Conservation (phyloP, 2,888 invertebrate genomes). For the Pimpla rufipes region DNA sequence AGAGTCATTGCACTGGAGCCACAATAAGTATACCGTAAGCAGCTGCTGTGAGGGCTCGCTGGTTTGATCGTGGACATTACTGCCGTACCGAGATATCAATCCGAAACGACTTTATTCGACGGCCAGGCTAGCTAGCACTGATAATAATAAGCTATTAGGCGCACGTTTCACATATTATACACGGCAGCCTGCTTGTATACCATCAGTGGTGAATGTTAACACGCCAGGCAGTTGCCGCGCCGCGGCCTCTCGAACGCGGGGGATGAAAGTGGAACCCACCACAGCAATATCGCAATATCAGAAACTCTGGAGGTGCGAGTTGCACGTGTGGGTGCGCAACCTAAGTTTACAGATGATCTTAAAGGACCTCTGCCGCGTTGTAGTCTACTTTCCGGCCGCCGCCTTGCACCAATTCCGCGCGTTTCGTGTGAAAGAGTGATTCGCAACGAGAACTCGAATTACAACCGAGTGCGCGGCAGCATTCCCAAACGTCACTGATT, state of each 20-base stretch:
- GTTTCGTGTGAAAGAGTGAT: constrained; percentile 57
- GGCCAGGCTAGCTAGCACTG: constrained; percentile 67
- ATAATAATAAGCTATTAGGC: constrained; percentile 79
- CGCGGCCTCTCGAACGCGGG: constrained; percentile 41
- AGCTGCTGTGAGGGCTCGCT: constrained; percentile 28
- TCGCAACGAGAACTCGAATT: constrained; percentile 39
- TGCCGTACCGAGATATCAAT: constrained; percentile 71
- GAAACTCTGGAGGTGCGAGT: neutral
- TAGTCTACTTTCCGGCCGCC: neutral
- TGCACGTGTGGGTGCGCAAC: neutral
- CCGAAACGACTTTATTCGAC: constrained; percentile 79
- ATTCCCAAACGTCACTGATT: constrained; percentile 25
- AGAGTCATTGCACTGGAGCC: constrained; percentile 22
- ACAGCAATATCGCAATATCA: constrained; percentile 14
- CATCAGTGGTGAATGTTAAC: constrained; percentile 76
- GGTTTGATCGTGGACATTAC: constrained; percentile 47
- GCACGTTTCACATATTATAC: constrained; percentile 77
- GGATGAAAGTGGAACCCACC: constrained; percentile 53
- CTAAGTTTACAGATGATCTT: constrained; percentile 29
- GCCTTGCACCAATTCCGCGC: constrained; percentile 32
- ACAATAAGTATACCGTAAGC: constrained; percentile 39
- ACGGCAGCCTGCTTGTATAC: constrained; percentile 22
- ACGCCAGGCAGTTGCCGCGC: constrained; percentile 72
- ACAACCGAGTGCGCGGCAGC: constrained; percentile 23
- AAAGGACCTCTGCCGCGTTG: constrained; percentile 16